Evolutionary conservation across 1,140 invertebrate genomes (phyloP), one percentile per base, ranked within the genome.

Genomic region (Hormaphis cornu): DNA sequence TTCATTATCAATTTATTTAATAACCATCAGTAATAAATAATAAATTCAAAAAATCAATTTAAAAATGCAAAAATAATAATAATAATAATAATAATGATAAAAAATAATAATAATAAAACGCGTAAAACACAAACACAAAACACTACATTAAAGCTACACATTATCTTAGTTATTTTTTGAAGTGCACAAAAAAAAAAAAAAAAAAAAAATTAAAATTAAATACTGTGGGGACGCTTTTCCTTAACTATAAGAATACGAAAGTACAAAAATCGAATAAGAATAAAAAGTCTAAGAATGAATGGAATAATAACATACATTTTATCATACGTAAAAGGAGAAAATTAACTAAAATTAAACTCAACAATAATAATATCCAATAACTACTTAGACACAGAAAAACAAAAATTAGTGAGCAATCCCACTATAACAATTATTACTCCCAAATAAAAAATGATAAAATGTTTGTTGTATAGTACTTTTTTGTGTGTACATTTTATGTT

Each of bases 301-400:
- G n/a, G n/a, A n/a, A n/a, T n/a, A 66, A 66, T 66, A 66, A 42
- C 61, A 28, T 28, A 50, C 44, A 48, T 44, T 66, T 35, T 66
- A 30, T n/a, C 30, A 30, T 61, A 35, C 16, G 35, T 66, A 66
- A 66, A 63, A 66, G 44, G 46, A 50, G 61, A 66, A 48, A 66
- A 66, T 66, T 66, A 66, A 66, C 61, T 66, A 66, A 66, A 66
- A 66, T 66, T 66, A 66, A 66, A 66, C 61, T 66, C 61, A 66
- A 66, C 61, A 66, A 66, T 66, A 66, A 63, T 63, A 61, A 66
- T 66, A 66, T 66, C 44, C 44, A 66, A 66, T 66, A 66, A 66
- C 61, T 66, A 50, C 61, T 66, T 66, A 66, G 61, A 66, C 61
- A 66, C 48, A 66, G 61, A 66, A 66, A 66, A 66, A 66, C 61